A percentile compares a stretch with the other conserved stretches of the same genome.
phyloP scores from a whole-genome alignment of 2,888 invertebrate genomes.

The Euzetes globulus region DNA sequence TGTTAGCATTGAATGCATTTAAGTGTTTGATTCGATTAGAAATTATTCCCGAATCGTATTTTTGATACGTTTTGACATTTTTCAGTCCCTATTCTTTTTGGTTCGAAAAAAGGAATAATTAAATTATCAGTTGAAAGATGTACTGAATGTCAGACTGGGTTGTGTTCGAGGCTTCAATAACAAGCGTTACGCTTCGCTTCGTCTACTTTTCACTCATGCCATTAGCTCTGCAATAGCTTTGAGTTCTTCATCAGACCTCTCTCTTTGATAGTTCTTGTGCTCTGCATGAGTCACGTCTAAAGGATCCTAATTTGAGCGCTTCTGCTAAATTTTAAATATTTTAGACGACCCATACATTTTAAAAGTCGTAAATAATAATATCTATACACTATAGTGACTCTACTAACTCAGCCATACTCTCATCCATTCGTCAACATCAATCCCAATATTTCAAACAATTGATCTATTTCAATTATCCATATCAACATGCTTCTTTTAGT shows the following conservation, averaged over 20 bases:
- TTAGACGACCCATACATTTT: not conserved
- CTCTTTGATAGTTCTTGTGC: not conserved
- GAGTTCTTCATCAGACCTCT: not conserved
- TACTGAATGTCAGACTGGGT: not conserved
- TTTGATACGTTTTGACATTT: conserved; percentile 15
- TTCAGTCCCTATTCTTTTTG: conserved; percentile 5
- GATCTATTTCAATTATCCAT: no score
- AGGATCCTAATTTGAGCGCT: not conserved
- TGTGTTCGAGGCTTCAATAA: conserved; percentile 11
- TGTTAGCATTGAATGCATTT: conserved; percentile 13
- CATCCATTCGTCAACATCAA: not conserved
- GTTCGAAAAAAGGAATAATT: not conserved
- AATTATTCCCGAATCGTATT: not conserved
- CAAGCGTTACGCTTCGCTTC: conserved; percentile 5
- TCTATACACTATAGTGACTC: not conserved
- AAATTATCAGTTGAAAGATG: conserved; percentile 2
- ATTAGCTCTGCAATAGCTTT: conserved; percentile 8
- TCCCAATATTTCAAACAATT: no score
- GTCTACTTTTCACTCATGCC: conserved; percentile 6
- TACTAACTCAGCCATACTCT: not conserved
- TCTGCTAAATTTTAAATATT: conserved; percentile 3
- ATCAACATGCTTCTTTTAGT: no score
- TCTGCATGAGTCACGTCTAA: conserved; percentile 20
- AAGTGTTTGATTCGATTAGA: conserved; percentile 24
- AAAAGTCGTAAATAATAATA: conserved; percentile 3